Percentiles rank a stretch among this genome's conserved stretches.
These are phyloP conservation scores for Hyaena hyaena DNA, from an alignment of 2,113 vertebrate species.

Conservation along the genomic window DNA sequence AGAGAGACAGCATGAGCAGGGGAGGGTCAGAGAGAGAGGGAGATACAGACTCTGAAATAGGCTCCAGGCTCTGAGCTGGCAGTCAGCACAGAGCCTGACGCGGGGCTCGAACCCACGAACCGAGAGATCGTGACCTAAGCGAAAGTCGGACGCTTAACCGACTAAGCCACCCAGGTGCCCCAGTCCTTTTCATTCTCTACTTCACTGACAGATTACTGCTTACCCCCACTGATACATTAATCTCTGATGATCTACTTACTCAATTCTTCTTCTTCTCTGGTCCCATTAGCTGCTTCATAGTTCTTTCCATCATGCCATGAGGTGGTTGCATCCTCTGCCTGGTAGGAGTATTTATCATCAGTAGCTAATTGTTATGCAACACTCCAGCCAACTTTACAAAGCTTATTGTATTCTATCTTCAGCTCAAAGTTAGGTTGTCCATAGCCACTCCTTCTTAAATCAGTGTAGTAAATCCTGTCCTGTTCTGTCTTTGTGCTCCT, in stretches of 20 bases:
- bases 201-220: background rate
- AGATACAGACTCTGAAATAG: no score
- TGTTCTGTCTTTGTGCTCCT: background rate
- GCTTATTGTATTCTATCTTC: background rate
- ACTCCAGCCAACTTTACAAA: background rate
- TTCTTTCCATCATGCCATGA: background rate
- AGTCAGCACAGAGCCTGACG: no score
- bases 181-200: background rate
- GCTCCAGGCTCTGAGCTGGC: no score
- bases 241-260: background rate
- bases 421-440: background rate
- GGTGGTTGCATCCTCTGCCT: background rate
- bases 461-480: background rate
- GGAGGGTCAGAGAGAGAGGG: no score
- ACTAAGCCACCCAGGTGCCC: no score
- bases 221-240: background rate
- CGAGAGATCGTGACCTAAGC: no score
- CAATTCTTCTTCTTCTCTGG: background rate
- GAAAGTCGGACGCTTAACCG: no score
- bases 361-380: background rate
- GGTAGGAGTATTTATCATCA: background rate
- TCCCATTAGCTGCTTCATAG: background rate
- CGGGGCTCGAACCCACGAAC: no score
- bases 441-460: background rate
- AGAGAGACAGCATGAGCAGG: no score